A percentile compares a stretch with the other conserved stretches of the same genome.
Conservation (phyloP, 2,113 vertebrate species). For the Phaethornis superciliosus region DNA sequence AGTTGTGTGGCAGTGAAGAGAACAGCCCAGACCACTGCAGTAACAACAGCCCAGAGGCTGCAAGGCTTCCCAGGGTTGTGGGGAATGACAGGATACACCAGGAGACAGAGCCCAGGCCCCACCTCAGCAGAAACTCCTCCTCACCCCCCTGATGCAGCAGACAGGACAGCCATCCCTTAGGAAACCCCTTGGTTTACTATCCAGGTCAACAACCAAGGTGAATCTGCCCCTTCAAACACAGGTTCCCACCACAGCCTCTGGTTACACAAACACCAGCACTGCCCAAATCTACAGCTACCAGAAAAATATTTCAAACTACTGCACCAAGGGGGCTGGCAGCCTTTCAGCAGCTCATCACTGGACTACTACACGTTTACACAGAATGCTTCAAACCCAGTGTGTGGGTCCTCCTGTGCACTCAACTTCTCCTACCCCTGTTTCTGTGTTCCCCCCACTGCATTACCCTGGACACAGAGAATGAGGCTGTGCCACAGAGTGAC, state of each 20-base stretch:
- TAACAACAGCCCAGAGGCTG: neutral
- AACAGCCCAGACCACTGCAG: neutral
- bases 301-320: neutral
- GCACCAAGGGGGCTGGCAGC: neutral
- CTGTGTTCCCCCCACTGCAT: neutral
- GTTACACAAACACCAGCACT: neutral
- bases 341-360: neutral
- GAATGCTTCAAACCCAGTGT: too few relatives aligned
- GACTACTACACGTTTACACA: neutral
- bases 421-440: neutral
- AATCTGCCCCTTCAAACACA: neutral
- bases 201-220: neutral
- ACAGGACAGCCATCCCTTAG: neutral
- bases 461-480: too few relatives aligned
- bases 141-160: too few relatives aligned
- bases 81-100: too few relatives aligned
- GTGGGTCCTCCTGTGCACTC: neutral
- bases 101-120: neutral
- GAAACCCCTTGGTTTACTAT: neutral
- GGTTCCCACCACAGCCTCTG: neutral
- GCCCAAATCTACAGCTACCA: neutral
- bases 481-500: neutral
- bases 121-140: neutral
- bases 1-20: neutral
- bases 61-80: rapidly evolving